Conservation (phyloP, 1,140 invertebrate species). For the Zaprionus davidi region DNA sequence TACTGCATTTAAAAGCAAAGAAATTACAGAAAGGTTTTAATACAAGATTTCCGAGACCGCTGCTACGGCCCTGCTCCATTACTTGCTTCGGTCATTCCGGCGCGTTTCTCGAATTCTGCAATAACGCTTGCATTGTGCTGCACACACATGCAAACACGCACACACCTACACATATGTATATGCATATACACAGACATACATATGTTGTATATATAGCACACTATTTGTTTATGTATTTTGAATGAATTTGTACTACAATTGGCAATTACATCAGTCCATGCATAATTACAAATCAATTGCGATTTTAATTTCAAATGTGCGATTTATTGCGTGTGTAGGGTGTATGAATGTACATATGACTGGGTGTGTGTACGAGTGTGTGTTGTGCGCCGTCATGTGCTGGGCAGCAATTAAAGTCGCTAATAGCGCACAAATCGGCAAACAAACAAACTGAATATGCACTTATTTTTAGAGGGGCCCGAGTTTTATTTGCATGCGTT, state of each 20-base stretch:
- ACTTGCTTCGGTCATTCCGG: constrained; percentile 40
- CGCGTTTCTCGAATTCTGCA: constrained; percentile 57
- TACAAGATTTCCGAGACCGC: too few relatives aligned
- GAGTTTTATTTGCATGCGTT: constrained; percentile 11
- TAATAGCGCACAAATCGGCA: constrained; percentile 52
- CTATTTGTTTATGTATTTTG: neutral
- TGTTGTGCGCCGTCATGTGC: constrained; percentile 54
- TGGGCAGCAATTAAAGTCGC: constrained; percentile 51
- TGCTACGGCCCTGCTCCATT: too few relatives aligned
- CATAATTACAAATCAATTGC: constrained; percentile 61
- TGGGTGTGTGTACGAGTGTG: neutral
- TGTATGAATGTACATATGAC: neutral
- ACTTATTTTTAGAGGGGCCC: constrained; percentile 20
- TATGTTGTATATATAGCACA: neutral
- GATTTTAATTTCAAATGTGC: constrained; percentile 50
- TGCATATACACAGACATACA: neutral
- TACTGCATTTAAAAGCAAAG: too few relatives aligned
- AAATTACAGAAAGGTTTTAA: too few relatives aligned
- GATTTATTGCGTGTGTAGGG: constrained; percentile 25
- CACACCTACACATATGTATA: too few relatives aligned
- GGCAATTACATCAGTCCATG: constrained; percentile 4
- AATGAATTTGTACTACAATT: constrained; percentile 11
- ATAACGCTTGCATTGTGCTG: constrained; percentile 1
- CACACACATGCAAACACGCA: neutral
- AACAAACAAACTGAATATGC: constrained; percentile 32